A percentile compares a stretch with the other conserved stretches of the same genome.
Evolutionary conservation across 35 echinoderm and acorn worm genomes (phyloP).

Genomic region (Eucidaris tribuloides): DNA sequence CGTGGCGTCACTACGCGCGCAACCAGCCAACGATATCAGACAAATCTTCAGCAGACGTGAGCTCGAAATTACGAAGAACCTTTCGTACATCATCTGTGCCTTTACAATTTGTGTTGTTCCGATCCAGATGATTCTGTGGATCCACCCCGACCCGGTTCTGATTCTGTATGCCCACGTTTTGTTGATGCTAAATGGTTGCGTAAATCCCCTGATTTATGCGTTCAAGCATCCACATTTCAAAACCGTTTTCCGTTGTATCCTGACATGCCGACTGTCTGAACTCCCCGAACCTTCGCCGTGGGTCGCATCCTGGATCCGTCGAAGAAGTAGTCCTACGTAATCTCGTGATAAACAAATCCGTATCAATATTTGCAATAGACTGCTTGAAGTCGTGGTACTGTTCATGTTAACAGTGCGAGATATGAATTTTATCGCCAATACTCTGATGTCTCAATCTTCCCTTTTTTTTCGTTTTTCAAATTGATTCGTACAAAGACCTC

Average conservation of each 20-base stretch:
- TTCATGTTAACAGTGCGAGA: no score
- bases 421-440: no score
- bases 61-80: slow-evolving; percentile 25
- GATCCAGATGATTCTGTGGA: neutral
- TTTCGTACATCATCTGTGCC: slow-evolving; percentile 19
- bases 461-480: no score
- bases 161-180: neutral
- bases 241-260: neutral
- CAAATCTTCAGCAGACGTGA: neutral
- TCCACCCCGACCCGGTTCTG: neutral
- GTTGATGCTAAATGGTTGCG: neutral
- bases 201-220: slow-evolving; percentile 36
- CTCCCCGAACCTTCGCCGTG: no score
- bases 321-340: no score
- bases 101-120: slow-evolving; percentile 11
- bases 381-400: no score
- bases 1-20: neutral
- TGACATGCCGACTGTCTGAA: neutral
- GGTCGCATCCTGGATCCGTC: no score
- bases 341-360: no score
- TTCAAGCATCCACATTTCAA: slow-evolving; percentile 36
- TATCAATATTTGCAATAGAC: no score
- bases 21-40: neutral
- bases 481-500: no score
- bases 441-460: no score